Evolutionary conservation across 2,113 vertebrate species (phyloP).

Genomic region (Psophia crepitans): DNA sequence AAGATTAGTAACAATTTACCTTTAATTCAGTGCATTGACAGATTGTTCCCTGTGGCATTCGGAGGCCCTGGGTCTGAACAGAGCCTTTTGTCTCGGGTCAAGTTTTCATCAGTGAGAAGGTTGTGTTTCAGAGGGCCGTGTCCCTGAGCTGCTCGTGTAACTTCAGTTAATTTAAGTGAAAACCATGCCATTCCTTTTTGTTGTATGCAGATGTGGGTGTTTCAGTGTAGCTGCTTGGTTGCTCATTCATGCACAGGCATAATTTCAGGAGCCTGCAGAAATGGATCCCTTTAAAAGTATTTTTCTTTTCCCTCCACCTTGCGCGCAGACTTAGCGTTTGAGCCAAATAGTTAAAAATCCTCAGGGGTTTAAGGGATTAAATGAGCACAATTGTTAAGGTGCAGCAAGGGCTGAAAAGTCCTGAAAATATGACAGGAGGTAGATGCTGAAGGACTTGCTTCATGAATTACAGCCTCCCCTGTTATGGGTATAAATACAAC

Average conservation of each 20-base stretch:
- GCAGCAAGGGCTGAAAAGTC: background rate
- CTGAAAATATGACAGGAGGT: background rate
- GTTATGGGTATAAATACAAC: background rate
- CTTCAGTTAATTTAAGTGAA: background rate
- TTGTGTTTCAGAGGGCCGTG: background rate
- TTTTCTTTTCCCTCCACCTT: background rate
- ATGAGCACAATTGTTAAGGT: background rate
- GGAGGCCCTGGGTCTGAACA: background rate
- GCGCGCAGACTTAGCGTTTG: background rate
- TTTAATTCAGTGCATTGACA: background rate
- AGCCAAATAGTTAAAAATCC: slow-evolving; percentile 28
- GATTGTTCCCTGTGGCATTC: accelerated
- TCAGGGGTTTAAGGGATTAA: slow-evolving; percentile 37
- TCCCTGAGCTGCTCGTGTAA: background rate
- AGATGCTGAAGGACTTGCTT: background rate
- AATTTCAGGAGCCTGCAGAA: background rate
- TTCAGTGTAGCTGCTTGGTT: background rate
- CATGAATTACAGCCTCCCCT: background rate
- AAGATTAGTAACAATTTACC: background rate
- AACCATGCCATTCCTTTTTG: background rate
- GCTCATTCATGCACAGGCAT: background rate
- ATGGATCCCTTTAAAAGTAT: background rate
- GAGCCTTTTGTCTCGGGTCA: background rate
- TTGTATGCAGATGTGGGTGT: background rate
- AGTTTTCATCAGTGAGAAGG: background rate